Conservation (phyloP, 2,797 vertebrate species). For the Hippoglossus hippoglossus region DNA sequence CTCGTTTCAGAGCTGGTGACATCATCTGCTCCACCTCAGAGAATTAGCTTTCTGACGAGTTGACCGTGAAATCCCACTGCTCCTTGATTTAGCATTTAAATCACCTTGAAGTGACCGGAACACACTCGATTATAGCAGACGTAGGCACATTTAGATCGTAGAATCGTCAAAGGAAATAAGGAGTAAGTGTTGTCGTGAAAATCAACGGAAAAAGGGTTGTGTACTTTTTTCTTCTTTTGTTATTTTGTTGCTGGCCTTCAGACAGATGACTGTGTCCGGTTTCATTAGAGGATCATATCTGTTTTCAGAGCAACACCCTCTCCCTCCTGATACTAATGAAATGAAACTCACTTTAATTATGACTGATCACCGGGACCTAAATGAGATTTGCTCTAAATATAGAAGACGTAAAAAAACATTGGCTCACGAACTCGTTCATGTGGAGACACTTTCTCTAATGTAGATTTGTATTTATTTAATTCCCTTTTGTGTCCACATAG, state of each 20-base stretch:
- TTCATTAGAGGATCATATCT: slow-evolving; percentile 34
- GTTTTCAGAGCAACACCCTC: slow-evolving; percentile 20
- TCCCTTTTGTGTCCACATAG: slow-evolving; percentile 22
- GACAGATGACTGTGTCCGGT: slow-evolving; percentile 23
- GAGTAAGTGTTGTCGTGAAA: slow-evolving; percentile 33
- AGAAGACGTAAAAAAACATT: not conserved
- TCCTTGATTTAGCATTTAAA: slow-evolving; percentile 61
- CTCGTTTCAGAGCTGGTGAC: slow-evolving; percentile 35
- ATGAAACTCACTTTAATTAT: slow-evolving; percentile 22
- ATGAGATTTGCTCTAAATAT: slow-evolving; percentile 39
- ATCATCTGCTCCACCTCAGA: slow-evolving; percentile 42
- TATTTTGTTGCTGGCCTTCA: slow-evolving; percentile 12
- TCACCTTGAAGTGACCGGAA: slow-evolving; percentile 45
- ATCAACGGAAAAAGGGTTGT: slow-evolving; percentile 26
- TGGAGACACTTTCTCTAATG: not conserved
- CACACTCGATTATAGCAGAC: slow-evolving; percentile 38
- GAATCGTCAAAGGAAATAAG: slow-evolving; percentile 53
- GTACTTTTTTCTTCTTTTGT: not conserved
- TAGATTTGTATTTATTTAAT: not conserved
- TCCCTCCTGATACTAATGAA: slow-evolving; percentile 12
- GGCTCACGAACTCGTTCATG: not conserved
- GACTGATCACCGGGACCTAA: slow-evolving; percentile 31
- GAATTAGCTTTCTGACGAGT: slow-evolving; percentile 59
- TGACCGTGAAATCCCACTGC: slow-evolving; percentile 57
- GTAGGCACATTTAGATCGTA: slow-evolving; percentile 47